A percentile compares a stretch with the other conserved stretches of the same genome.
Evolutionary conservation across 2,797 vertebrate species (phyloP).

Genomic region (Oreochromis mossambicus): DNA sequence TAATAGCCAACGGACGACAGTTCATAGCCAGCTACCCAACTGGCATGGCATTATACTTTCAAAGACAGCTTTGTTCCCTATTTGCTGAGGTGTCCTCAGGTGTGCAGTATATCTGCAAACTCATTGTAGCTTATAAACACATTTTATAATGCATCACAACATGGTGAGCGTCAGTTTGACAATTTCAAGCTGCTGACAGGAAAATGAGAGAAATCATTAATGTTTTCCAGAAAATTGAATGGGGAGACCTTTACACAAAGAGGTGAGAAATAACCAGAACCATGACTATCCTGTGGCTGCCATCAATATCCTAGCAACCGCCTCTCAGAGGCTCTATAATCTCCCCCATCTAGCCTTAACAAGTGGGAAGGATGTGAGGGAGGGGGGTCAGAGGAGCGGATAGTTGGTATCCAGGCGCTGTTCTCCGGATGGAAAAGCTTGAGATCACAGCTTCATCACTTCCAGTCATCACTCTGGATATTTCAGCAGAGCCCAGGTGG

Average conservation of each 20-base stretch:
- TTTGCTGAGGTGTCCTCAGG: not conserved
- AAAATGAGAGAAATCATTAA: not conserved
- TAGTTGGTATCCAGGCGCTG: not conserved
- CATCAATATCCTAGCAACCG: slow-evolving; percentile 63
- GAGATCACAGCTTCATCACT: slow-evolving; percentile 36
- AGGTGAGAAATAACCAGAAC: slow-evolving; percentile 11
- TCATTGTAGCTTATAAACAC: not conserved
- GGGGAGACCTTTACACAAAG: slow-evolving; percentile 29
- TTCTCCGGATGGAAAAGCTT: not conserved
- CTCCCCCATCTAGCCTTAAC: slow-evolving; percentile 61
- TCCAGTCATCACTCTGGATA: slow-evolving; percentile 19
- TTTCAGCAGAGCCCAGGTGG: slow-evolving; percentile 39
- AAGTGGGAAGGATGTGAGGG: slow-evolving; percentile 5
- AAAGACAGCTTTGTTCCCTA: not conserved
- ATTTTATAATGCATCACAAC: not conserved
- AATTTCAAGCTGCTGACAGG: not conserved
- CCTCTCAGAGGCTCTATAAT: slow-evolving; percentile 53
- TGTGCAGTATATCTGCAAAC: not conserved
- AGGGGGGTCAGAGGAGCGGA: not conserved
- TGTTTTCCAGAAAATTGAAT: slow-evolving; percentile 22
- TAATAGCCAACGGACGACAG: not conserved
- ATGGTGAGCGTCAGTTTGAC: not conserved
- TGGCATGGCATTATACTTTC: not conserved
- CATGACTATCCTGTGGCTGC: slow-evolving; percentile 17
- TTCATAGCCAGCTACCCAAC: not conserved